Conservation (phyloP, 2,888 invertebrate genomes). For the Apamea monoglypha region DNA sequence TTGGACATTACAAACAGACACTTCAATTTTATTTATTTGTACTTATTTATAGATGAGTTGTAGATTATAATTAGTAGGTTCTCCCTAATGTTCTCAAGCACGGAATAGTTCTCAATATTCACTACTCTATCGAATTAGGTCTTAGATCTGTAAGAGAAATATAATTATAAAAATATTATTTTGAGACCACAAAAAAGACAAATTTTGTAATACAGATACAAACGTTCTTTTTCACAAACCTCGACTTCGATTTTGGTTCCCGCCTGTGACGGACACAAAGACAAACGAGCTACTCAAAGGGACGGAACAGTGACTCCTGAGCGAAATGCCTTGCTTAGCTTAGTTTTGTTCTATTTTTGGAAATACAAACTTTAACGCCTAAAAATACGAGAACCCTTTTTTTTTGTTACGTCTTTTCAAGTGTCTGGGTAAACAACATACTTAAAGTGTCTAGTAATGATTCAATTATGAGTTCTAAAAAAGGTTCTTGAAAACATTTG, state of each 20-base stretch:
- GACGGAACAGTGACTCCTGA: constrained; percentile 24
- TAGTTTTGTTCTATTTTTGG: not conserved
- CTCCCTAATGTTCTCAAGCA: not conserved
- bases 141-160: too few species aligned
- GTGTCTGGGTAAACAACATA: not conserved
- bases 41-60: not conserved
- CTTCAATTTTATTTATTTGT: too few species aligned
- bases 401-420: not conserved
- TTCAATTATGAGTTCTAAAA: not conserved
- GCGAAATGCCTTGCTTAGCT: constrained; percentile 13
- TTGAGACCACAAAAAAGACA: not conserved
- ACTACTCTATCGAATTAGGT: too few species aligned
- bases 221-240: not conserved
- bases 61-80: not conserved
- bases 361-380: constrained; percentile 5
- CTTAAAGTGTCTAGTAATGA: not conserved
- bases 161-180: not conserved
- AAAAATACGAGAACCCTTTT: not conserved
- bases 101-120: not conserved
- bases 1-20: too few species aligned
- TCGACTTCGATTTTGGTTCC: constrained; percentile 21
- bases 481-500: not conserved
- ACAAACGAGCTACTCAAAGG: constrained; percentile 44
- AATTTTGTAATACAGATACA: not conserved
- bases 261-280: constrained; percentile 29